Conservation (phyloP, 2,113 vertebrate genomes). For the Cheirogaleus medius region DNA sequence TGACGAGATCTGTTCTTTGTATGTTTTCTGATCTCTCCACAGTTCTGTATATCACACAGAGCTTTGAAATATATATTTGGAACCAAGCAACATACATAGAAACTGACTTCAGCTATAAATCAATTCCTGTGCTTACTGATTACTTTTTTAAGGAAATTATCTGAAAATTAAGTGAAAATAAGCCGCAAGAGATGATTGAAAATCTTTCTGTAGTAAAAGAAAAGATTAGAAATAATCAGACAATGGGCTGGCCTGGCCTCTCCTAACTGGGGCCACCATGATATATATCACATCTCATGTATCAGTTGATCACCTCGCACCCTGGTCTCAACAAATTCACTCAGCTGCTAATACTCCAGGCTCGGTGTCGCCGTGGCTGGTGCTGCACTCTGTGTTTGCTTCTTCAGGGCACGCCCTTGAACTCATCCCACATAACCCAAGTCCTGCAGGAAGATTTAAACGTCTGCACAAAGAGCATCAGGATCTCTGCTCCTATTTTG, state of each 20-base stretch:
- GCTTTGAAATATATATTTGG: conserved; percentile 75
- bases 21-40: conserved; percentile 60
- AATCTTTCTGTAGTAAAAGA: not conserved
- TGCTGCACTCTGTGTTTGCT: not conserved
- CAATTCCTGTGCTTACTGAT: conserved; percentile 36
- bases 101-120: conserved; percentile 49
- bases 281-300: not conserved
- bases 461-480: not conserved
- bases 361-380: not conserved
- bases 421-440: not conserved
- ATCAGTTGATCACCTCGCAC: not conserved
- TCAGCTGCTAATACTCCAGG: not conserved
- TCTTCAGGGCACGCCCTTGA: not conserved
- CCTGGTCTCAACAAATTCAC: not conserved
- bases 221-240: not conserved
- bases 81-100: conserved; percentile 45
- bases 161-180: not conserved
- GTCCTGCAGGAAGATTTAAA: not conserved
- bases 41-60: conserved; percentile 22
- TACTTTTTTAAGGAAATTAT: conserved; percentile 33
- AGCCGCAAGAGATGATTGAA: not conserved
- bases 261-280: not conserved
- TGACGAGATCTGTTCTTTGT: conserved; percentile 48
- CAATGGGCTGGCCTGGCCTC: not conserved
- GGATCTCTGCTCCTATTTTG: not conserved